phyloP scores from a whole-genome alignment of 2,797 vertebrate genomes.

The Microhierax caerulescens region DNA sequence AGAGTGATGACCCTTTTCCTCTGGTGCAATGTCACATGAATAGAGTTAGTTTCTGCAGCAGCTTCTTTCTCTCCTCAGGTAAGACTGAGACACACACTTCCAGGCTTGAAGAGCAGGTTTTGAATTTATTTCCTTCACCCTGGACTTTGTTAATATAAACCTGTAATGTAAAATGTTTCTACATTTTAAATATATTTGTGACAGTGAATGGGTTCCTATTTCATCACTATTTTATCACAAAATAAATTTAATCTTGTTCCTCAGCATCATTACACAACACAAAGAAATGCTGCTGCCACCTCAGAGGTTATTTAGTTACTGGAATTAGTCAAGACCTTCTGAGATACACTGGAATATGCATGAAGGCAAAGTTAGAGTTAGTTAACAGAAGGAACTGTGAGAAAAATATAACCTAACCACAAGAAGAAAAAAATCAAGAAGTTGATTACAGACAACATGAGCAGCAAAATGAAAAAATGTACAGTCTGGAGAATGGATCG shows the following conservation, averaged over 20 bases:
- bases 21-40: background rate
- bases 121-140: background rate
- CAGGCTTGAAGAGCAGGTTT: background rate
- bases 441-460: background rate
- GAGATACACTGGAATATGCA: background rate
- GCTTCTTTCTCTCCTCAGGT: background rate
- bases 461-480: background rate
- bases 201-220: background rate
- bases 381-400: background rate
- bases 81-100: background rate
- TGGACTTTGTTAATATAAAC: background rate
- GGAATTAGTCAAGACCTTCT: background rate
- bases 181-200: background rate
- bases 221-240: too few species aligned
- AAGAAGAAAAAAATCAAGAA: background rate
- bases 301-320: background rate
- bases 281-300: background rate
- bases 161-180: background rate
- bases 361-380: background rate
- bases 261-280: background rate
- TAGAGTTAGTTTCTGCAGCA: background rate
- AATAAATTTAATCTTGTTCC: background rate
- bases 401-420: background rate
- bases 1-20: slow-evolving; percentile 12
- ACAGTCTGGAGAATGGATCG: background rate